Percentiles rank a stretch among this genome's conserved stretches.
Evolutionary conservation across 2,113 vertebrate genomes (phyloP).

Genomic region (Hemichromis elongatus): DNA sequence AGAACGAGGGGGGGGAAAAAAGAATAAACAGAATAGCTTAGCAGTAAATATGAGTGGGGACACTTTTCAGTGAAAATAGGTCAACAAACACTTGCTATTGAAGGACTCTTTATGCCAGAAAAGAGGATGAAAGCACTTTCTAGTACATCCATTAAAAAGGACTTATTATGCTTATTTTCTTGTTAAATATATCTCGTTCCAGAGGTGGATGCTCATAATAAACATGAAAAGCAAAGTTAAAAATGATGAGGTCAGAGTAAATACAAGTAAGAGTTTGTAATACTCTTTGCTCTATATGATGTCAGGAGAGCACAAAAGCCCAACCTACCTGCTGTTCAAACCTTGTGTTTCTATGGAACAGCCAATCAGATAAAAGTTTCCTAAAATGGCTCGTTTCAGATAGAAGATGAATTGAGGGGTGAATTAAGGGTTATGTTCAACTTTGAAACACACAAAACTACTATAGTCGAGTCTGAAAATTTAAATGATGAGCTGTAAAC

Average conservation of each 20-base stretch:
- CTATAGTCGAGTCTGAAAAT: background rate
- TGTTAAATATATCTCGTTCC: background rate
- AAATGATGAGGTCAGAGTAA: background rate
- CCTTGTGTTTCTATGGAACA: background rate
- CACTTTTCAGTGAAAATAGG: background rate
- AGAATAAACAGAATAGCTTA: background rate
- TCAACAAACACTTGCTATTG: background rate
- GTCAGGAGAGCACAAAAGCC: background rate
- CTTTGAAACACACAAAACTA: background rate
- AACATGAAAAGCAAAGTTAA: background rate
- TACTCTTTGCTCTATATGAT: background rate
- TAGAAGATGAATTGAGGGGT: background rate
- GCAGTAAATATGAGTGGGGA: background rate
- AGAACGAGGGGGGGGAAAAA: background rate
- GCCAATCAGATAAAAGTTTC: background rate
- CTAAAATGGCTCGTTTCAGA: background rate
- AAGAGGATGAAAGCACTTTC: background rate
- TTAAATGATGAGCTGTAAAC: background rate
- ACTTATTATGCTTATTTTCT: background rate
- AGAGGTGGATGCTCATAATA: background rate
- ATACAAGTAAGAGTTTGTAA: background rate
- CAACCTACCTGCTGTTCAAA: background rate
- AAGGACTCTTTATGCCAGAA: background rate
- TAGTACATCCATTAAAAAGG: background rate
- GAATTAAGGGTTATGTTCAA: background rate